Evolutionary conservation across 2,113 vertebrate species (phyloP).

Genomic region (Silurus glanis): DNA sequence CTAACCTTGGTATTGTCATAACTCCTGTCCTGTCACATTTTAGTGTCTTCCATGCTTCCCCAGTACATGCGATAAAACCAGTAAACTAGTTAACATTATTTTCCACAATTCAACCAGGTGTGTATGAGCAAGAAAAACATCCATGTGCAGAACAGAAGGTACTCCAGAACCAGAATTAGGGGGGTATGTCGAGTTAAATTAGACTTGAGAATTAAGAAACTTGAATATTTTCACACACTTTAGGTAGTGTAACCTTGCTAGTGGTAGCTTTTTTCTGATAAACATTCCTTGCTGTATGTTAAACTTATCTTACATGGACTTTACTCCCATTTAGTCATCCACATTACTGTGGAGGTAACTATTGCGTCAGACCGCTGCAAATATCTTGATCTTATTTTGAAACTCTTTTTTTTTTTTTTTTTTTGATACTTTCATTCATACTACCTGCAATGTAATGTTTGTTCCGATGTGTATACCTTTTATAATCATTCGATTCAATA

Average conservation of each 20-base stretch:
- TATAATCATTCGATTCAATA: background rate
- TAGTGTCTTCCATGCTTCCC: background rate
- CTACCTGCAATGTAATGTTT: background rate
- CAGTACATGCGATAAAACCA: background rate
- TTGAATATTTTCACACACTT: background rate
- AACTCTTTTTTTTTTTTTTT: background rate
- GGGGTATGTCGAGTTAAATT: background rate
- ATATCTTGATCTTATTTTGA: background rate
- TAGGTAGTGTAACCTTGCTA: background rate
- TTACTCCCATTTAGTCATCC: conserved; percentile 4
- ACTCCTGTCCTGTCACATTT: background rate
- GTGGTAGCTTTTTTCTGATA: background rate
- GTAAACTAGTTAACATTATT: background rate
- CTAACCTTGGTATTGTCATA: background rate
- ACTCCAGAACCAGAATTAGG: background rate
- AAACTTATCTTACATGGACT: conserved; percentile 15
- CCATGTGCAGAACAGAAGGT: background rate
- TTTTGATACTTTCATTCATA: background rate
- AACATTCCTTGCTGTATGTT: background rate
- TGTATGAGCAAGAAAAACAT: background rate
- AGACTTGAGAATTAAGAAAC: background rate
- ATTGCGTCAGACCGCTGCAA: background rate
- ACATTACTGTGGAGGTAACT: background rate
- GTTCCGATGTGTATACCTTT: background rate
- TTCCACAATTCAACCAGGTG: background rate